A percentile compares a stretch with the other conserved stretches of the same genome.
Conservation (phyloP, 1,140 invertebrate genomes). For the Rhynchophorus ferrugineus region DNA sequence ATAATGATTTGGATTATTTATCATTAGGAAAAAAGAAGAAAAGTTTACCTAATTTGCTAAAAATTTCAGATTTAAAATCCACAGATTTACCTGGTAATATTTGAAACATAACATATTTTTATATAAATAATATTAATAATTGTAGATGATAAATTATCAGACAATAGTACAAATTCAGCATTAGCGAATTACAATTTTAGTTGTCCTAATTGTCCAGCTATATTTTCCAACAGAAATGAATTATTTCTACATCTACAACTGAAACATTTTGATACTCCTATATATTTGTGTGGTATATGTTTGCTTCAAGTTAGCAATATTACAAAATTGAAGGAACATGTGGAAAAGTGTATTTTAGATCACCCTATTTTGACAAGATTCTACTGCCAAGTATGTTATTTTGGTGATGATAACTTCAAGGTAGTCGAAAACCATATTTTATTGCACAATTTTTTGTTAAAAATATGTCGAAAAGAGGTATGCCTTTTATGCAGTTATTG, state of each 20-base stretch:
- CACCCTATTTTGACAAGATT: conserved; percentile 42
- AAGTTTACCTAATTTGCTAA: conserved; percentile 37
- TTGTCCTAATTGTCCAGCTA: conserved; percentile 32
- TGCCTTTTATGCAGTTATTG: no score
- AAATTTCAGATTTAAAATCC: conserved; percentile 37
- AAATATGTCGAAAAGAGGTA: conserved; percentile 37
- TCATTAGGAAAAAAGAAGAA: conserved; percentile 28
- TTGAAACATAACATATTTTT: background rate
- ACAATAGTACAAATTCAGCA: conserved; percentile 41
- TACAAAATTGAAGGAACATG: conserved; percentile 45
- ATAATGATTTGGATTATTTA: conserved; percentile 1
- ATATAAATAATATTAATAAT: no score
- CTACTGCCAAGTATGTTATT: conserved; percentile 48
- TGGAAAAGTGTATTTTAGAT: conserved; percentile 44
- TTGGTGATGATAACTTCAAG: conserved; percentile 51
- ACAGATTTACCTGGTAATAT: conserved; percentile 19
- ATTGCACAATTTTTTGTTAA: conserved; percentile 47
- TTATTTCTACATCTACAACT: conserved; percentile 51
- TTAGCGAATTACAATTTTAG: no score
- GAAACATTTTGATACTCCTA: conserved; percentile 48
- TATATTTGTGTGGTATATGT: conserved; percentile 52
- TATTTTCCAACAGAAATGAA: conserved; percentile 41
- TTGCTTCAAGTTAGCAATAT: conserved; percentile 47
- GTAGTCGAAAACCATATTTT: conserved; percentile 50
- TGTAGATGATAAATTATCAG: no score